Percentiles rank a stretch among this genome's conserved stretches.
These are phyloP conservation scores for Chondrilla cf. caribensis DNA, from an alignment of 37 sponge, comb jelly and placozoan species.

Conservation along the genomic window DNA sequence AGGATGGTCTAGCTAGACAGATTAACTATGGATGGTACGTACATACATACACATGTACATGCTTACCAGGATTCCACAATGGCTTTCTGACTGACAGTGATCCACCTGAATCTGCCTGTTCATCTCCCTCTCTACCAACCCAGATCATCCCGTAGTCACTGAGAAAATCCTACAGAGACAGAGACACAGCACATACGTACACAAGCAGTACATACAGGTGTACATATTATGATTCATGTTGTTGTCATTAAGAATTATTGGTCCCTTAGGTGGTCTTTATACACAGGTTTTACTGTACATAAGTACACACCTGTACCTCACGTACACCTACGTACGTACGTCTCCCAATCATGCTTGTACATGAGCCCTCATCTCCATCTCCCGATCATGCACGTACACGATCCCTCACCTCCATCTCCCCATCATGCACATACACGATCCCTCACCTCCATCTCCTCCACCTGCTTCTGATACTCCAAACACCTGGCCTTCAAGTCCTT, in stretches of 20 bases:
- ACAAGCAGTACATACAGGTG: not conserved
- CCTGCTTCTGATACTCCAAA: conserved; percentile 62
- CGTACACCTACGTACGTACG: too few species aligned
- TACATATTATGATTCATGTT: too few species aligned
- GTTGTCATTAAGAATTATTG: too few species aligned
- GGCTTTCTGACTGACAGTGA: not conserved
- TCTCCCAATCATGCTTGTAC: not conserved
- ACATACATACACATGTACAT: too few species aligned
- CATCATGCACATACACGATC: conserved; percentile 50
- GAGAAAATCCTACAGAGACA: conserved; percentile 74
- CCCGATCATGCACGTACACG: too few species aligned
- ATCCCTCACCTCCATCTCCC: conserved; percentile 54
- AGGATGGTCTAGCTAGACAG: too few species aligned
- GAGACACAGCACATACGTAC: not conserved
- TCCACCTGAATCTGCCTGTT: not conserved
- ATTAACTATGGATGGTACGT: too few species aligned
- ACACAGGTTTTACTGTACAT: too few species aligned
- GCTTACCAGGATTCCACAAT: conserved; percentile 46
- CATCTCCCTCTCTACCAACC: conserved; percentile 48
- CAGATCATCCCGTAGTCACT: conserved; percentile 97
- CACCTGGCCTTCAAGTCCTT: conserved; percentile 34
- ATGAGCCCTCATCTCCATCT: not conserved
- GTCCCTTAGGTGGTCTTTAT: too few species aligned
- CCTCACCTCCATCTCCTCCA: conserved; percentile 86
- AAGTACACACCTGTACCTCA: too few species aligned